These are phyloP conservation scores for Mizuhopecten yessoensis DNA, from an alignment of 1,140 invertebrate species.

Conservation along the genomic window DNA sequence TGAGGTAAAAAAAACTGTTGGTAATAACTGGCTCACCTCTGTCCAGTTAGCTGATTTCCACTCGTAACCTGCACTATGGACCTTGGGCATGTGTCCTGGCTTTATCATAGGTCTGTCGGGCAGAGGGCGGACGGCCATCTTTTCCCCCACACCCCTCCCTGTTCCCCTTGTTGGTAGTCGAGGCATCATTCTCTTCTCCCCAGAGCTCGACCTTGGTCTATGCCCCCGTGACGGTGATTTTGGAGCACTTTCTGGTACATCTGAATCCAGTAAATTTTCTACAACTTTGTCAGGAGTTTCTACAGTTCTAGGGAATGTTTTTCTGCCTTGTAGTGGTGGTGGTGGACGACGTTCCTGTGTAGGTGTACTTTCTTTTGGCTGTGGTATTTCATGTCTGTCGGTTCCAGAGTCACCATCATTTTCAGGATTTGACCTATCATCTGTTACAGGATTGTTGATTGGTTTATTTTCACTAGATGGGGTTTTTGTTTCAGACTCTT, in stretches of 20 bases:
- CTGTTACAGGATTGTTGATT: background rate
- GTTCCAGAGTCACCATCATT: constrained; percentile 25
- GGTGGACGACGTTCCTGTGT: constrained; percentile 23
- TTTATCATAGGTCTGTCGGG: background rate
- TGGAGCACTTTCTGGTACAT: background rate
- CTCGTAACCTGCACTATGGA: constrained; percentile 11
- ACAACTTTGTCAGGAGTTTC: too few relatives aligned
- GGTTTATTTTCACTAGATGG: constrained; percentile 2
- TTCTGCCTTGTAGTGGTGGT: background rate
- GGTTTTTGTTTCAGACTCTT: background rate
- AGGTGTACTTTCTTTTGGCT: background rate
- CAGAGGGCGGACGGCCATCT: background rate
- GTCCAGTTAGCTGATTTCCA: constrained; percentile 73
- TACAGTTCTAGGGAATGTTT: background rate
- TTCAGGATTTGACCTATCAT: constrained; percentile 17
- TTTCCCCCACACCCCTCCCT: background rate
- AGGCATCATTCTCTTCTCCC: constrained; percentile 25
- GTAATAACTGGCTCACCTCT: constrained; percentile 60
- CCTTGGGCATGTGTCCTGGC: background rate
- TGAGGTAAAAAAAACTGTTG: too few relatives aligned
- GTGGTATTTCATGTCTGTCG: constrained; percentile 14
- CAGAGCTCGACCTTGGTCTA: background rate
- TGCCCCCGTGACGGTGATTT: background rate
- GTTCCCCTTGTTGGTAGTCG: background rate
- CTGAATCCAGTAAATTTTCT: background rate